Conservation (phyloP, 2,888 invertebrate genomes). For the Rhagonycha lutea region DNA sequence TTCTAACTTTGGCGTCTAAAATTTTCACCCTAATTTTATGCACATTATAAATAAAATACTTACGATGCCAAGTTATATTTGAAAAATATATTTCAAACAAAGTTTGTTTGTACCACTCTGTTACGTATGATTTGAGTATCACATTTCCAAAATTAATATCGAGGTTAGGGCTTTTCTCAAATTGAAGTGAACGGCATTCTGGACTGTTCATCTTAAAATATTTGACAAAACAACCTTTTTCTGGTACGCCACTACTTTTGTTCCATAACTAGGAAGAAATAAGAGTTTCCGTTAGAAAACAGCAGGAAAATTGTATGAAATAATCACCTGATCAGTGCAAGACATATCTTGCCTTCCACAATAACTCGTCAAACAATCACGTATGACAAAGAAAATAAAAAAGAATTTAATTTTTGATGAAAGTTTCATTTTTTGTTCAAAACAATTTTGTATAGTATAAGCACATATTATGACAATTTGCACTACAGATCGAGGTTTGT, state of each 20-base stretch:
- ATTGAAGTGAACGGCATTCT: neutral
- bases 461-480: neutral
- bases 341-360: neutral
- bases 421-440: neutral
- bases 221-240: neutral
- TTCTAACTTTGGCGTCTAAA: conserved; percentile 12
- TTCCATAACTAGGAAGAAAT: neutral
- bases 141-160: conserved; percentile 3
- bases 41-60: neutral
- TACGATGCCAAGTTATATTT: conserved; percentile 22
- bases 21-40: neutral
- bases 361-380: neutral
- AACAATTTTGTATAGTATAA: neutral
- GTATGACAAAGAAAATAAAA: neutral
- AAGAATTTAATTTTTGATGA: neutral
- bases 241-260: neutral
- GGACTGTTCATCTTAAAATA: neutral
- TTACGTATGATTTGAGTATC: neutral
- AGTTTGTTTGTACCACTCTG: neutral
- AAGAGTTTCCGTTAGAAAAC: neutral
- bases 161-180: neutral
- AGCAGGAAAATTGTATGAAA: neutral
- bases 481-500: neutral
- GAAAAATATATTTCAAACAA: conserved; percentile 10
- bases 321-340: neutral